These are phyloP conservation scores for Amiota mariae DNA, from an alignment of 2,888 invertebrate genomes.

Conservation along the genomic window DNA sequence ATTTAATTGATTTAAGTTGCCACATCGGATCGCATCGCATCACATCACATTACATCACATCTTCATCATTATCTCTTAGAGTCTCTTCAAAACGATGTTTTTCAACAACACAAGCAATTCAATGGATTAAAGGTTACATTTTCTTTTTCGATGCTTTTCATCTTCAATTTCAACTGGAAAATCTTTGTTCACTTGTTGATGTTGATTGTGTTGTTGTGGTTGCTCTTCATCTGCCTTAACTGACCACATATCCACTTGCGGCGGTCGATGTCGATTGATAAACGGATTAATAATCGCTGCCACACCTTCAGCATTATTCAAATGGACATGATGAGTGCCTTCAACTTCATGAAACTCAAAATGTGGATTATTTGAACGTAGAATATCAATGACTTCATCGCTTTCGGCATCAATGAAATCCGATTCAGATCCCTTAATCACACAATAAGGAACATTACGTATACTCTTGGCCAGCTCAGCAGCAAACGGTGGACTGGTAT, in stretches of 20 bases:
- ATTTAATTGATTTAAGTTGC: too few relatives aligned
- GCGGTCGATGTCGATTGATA: slow-evolving; percentile 73
- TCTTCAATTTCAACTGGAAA: slow-evolving; percentile 52
- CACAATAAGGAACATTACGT: slow-evolving; percentile 78
- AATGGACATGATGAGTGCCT: slow-evolving; percentile 84
- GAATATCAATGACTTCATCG: slow-evolving; percentile 76
- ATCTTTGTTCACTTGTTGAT: slow-evolving; percentile 32
- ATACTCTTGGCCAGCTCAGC: slow-evolving; percentile 76
- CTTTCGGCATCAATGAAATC: slow-evolving; percentile 75
- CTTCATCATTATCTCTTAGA: background rate
- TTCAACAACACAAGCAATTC: slow-evolving; percentile 52
- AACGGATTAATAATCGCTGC: slow-evolving; percentile 77
- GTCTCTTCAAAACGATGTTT: slow-evolving; percentile 44
- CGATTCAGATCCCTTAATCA: slow-evolving; percentile 78
- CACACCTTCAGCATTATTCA: slow-evolving; percentile 79
- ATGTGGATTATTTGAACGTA: slow-evolving; percentile 76
- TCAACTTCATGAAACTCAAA: slow-evolving; percentile 78
- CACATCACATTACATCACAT: too few relatives aligned
- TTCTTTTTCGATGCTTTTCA: slow-evolving; percentile 59
- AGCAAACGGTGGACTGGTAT: slow-evolving; percentile 73
- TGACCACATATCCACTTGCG: slow-evolving; percentile 60
- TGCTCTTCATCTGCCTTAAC: slow-evolving; percentile 40
- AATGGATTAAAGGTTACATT: slow-evolving; percentile 60
- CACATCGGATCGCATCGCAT: too few relatives aligned
- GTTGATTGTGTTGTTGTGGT: too few relatives aligned